Conservation (phyloP, 1,140 invertebrate species). For the Eumaeus atala region DNA sequence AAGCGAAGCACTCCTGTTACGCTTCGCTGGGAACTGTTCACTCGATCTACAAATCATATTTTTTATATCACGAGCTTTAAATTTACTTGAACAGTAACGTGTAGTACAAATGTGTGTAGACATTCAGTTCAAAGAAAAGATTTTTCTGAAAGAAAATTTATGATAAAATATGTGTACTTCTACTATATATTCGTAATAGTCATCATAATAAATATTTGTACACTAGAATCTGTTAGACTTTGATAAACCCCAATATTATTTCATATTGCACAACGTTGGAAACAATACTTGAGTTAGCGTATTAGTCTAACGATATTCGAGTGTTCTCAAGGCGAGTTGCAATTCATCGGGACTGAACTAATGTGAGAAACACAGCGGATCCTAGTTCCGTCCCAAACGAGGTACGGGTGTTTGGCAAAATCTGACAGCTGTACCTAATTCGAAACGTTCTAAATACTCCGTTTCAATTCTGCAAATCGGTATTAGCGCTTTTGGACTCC, state of each 20-base stretch:
- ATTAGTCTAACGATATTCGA: neutral
- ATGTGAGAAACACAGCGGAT: conserved; percentile 58
- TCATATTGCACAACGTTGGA: conserved; percentile 19
- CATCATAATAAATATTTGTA: no score
- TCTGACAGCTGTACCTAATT: conserved; percentile 62
- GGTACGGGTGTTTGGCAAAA: conserved; percentile 52
- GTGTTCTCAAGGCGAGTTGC: conserved; percentile 34
- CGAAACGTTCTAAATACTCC: conserved; percentile 41
- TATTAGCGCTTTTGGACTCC: conserved; percentile 16
- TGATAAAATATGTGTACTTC: no score
- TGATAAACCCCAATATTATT: conserved; percentile 12
- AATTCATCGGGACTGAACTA: conserved; percentile 60
- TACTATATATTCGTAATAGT: no score
- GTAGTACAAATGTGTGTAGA: no score
- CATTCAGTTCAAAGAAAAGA: no score
- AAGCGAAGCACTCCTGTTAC: no score
- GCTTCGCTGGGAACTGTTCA: no score
- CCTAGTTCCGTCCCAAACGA: conserved; percentile 37
- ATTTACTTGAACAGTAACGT: no score
- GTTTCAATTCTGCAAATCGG: conserved; percentile 26
- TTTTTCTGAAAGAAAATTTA: no score
- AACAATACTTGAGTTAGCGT: conserved; percentile 27
- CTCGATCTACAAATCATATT: no score
- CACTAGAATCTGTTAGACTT: no score
- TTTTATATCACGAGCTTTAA: no score